Evolutionary conservation across 2,888 invertebrate species (phyloP), one percentile per base, ranked within the genome.

Genomic region (Drosophila phalerata): DNA sequence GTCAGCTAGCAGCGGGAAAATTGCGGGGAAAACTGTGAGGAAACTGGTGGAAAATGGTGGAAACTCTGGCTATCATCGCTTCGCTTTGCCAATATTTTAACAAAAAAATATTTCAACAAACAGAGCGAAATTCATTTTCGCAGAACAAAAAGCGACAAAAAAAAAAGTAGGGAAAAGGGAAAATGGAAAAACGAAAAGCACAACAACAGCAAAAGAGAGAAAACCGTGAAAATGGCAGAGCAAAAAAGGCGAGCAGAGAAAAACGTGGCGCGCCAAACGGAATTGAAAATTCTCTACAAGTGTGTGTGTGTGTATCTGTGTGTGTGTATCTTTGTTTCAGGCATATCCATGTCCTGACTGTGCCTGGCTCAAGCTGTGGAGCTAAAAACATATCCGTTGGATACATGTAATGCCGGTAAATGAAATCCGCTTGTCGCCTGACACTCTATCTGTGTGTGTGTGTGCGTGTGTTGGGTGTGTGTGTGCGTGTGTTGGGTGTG

Each of bases 351-450:
- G 81, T 83, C 89, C 89, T 30, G 32, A 19, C 48, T 43, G 22
- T 69, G 74, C 38, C 49, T 53, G 81, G 77, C 84, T 72, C 64
- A 79, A 71, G 73, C 81, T 69, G 70, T 22, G 66, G 80, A 72
- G 83, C 88, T 88, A 80, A 86, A 89, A 88, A 83, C 84, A 79
- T 90, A 84, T 89, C 79, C 87, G 75, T 75, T 78, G 85, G 90
- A 86, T 86, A 88, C 86, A 86, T 89, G 85, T 88, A 89, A 88
- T 89, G 88, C 88, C 89, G 90, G 90, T 85, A 85, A 85, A 89
- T 89, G 85, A 89, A 88, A 86, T 89, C 85, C 90, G 88, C 90
- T 85, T 81, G 74, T 83, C 86, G 85, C 88, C 85, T 43, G 30
- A 69, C 34, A 55, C 37, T 55, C 42, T 40, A 9, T 28, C 4